Evolutionary conservation across 2,888 invertebrate species (phyloP).

Genomic region (Netelia virgata): DNA sequence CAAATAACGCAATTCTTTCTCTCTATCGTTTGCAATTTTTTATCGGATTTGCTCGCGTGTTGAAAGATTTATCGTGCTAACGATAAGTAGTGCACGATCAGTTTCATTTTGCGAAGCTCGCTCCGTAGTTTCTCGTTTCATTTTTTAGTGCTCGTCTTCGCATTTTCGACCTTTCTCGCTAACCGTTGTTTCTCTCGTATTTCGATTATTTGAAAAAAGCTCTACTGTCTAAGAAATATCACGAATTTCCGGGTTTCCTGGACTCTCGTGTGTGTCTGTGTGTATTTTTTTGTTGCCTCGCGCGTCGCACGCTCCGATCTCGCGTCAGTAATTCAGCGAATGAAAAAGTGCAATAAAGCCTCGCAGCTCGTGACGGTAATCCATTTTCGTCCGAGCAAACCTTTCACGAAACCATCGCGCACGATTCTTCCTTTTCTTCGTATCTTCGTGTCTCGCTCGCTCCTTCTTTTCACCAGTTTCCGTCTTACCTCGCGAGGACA

Average conservation of each 20-base stretch:
- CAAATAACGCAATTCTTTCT: not conserved
- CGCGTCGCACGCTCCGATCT: not conserved
- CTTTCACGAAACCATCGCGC: conserved; percentile 1
- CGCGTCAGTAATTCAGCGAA: conserved; percentile 12
- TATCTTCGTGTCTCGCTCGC: not conserved
- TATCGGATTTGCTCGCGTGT: not conserved
- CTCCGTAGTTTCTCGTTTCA: not conserved
- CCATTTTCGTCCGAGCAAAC: conserved; percentile 42
- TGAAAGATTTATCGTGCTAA: conserved; percentile 20
- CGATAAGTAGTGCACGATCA: not conserved
- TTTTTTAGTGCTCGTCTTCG: not conserved
- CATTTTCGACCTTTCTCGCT: not conserved
- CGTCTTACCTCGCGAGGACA: not conserved
- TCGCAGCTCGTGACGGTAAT: conserved; percentile 35
- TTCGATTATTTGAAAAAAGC: conserved; percentile 45
- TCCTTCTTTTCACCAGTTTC: not conserved
- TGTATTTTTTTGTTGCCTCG: not conserved
- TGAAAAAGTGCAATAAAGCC: conserved; percentile 42
- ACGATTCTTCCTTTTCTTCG: conserved; percentile 1
- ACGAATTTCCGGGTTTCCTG: conserved; percentile 2
- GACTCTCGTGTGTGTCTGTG: not conserved
- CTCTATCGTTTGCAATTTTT: not conserved
- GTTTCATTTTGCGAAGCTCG: conserved; percentile 9
- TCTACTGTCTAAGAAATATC: conserved; percentile 20
- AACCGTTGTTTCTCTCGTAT: conserved; percentile 28